Percentiles rank a stretch among this genome's conserved stretches.
phyloP scores from a whole-genome alignment of 2,113 vertebrate genomes.

The Zeus faber region DNA sequence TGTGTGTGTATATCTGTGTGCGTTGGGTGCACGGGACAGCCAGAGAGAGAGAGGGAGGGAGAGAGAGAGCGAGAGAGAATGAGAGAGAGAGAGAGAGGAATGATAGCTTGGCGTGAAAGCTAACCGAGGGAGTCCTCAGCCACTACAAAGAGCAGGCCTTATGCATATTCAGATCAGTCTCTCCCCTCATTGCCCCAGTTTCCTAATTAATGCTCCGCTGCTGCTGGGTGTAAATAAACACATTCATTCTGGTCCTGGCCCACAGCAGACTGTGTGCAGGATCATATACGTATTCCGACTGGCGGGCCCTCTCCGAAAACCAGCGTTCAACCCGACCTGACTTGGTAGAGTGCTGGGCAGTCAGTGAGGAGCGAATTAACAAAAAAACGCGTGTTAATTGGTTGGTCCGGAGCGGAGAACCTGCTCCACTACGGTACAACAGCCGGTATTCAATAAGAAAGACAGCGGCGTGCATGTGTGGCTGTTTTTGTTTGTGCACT shows the following conservation, averaged over 20 bases:
- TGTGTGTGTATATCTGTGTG: slow-evolving; percentile 26
- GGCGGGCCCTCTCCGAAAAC: too few relatives aligned
- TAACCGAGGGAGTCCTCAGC: slow-evolving; percentile 54
- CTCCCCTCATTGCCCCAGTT: slow-evolving; percentile 67
- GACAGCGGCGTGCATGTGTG: too few relatives aligned
- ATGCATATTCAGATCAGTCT: slow-evolving; percentile 75
- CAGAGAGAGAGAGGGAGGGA: slow-evolving; percentile 38
- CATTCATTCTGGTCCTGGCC: slow-evolving; percentile 53
- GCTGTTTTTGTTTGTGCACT: too few relatives aligned
- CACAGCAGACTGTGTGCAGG: slow-evolving; percentile 21
- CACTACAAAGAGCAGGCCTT: slow-evolving; percentile 61
- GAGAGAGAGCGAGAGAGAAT: slow-evolving; percentile 29
- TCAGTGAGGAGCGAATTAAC: too few relatives aligned
- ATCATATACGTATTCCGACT: slow-evolving; percentile 8
- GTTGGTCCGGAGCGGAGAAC: too few relatives aligned
- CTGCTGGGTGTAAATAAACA: slow-evolving; percentile 68
- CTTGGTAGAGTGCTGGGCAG: too few relatives aligned
- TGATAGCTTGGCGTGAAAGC: slow-evolving; percentile 52
- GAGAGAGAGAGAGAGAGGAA: slow-evolving; percentile 39
- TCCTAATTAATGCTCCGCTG: slow-evolving; percentile 68
- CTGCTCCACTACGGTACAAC: too few relatives aligned
- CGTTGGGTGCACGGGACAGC: too few relatives aligned
- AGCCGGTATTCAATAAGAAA: too few relatives aligned
- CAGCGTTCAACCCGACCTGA: too few relatives aligned
- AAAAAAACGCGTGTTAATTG: too few relatives aligned